These are phyloP conservation scores for Hippocampus abdominalis DNA, from an alignment of 2,113 vertebrate genomes.

Conservation along the genomic window DNA sequence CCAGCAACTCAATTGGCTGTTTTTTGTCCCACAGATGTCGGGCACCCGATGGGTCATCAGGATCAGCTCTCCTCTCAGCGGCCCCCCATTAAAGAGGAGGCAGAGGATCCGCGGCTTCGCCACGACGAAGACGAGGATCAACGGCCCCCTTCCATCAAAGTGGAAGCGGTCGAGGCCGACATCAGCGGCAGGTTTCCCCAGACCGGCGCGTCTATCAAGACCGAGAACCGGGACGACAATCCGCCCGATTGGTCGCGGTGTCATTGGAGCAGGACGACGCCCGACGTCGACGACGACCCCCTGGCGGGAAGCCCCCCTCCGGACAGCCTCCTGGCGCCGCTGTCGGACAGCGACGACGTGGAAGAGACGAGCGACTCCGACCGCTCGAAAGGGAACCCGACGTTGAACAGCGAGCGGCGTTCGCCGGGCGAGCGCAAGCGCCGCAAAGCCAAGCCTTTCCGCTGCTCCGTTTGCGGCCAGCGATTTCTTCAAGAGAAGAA, in stretches of 20 bases:
- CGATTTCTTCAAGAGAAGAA: background rate
- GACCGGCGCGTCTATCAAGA: background rate
- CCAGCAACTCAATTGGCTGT: too few relatives aligned
- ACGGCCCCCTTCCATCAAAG: background rate
- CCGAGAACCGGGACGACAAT: background rate
- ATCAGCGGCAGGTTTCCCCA: background rate
- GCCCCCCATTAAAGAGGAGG: background rate
- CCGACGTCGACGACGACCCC: background rate
- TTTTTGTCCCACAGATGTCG: background rate
- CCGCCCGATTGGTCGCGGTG: background rate
- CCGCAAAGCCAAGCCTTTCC: background rate
- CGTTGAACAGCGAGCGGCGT: background rate
- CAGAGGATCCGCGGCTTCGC: background rate
- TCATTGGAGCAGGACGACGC: background rate
- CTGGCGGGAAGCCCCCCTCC: background rate
- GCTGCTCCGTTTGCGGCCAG: background rate
- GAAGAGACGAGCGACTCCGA: background rate
- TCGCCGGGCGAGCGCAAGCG: background rate
- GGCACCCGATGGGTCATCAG: background rate
- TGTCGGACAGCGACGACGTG: background rate
- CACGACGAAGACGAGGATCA: background rate
- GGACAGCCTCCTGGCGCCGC: background rate
- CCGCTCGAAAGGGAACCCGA: background rate
- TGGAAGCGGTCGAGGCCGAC: background rate
- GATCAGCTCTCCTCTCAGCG: background rate